Conservation (phyloP, 2,888 invertebrate genomes). For the Metallyticus violacea region DNA sequence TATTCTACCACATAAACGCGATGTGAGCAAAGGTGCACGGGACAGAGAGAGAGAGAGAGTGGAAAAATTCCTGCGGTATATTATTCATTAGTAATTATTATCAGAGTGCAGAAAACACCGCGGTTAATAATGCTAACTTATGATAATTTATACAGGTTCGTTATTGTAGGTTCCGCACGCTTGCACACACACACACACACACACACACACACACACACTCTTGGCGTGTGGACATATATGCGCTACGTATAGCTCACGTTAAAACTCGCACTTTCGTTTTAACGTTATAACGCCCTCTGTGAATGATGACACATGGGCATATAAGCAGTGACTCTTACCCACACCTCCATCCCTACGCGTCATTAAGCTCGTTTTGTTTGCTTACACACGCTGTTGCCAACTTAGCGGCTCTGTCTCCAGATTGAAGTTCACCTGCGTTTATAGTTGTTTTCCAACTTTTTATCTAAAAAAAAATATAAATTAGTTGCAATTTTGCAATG, state of each 20-base stretch:
- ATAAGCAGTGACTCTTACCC: not conserved
- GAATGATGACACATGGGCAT: not conserved
- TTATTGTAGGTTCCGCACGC: not conserved
- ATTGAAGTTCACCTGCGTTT: not conserved
- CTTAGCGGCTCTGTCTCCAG: not conserved
- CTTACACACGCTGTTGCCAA: not conserved
- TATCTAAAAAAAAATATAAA: no score
- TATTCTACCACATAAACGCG: no score
- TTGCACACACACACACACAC: not conserved
- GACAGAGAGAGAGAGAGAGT: not conserved
- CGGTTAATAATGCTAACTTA: conserved; percentile 13
- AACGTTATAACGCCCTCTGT: not conserved
- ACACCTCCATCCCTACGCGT: not conserved
- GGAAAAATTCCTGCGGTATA: conserved; percentile 3
- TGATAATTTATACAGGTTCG: conserved; percentile 12
- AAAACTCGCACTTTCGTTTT: not conserved
- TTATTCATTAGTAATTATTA: conserved; percentile 16
- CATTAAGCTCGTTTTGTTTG: not conserved
- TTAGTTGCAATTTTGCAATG: no score
- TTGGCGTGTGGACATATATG: not conserved
- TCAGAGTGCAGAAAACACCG: conserved; percentile 5
- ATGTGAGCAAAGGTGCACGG: not conserved
- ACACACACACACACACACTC: not conserved
- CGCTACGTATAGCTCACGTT: not conserved
- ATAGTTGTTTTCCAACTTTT: no score